Evolutionary conservation across 1,140 invertebrate genomes (phyloP).

Genomic region (Antheraea mylitta): DNA sequence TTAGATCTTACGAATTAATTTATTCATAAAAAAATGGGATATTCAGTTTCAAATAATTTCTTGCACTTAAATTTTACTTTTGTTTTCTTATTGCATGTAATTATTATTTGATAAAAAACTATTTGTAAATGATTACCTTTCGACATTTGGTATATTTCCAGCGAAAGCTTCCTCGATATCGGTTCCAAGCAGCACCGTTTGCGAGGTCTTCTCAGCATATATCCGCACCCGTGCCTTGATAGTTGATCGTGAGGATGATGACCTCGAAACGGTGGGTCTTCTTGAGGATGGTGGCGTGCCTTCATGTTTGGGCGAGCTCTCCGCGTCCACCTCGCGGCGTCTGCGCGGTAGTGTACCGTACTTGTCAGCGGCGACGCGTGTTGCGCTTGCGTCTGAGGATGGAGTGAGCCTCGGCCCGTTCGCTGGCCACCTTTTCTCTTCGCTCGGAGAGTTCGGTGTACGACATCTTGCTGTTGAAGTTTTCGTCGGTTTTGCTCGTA

Average conservation of each 20-base stretch:
- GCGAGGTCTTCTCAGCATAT: constrained; percentile 87
- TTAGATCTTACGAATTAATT: too few species aligned
- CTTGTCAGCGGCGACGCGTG: constrained; percentile 81
- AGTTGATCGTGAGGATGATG: constrained; percentile 77
- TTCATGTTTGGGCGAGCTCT: constrained; percentile 73
- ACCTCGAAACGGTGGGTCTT: constrained; percentile 70
- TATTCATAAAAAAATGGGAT: too few species aligned
- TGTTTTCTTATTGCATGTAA: too few species aligned
- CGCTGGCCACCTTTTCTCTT: constrained; percentile 84
- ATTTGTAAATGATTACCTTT: constrained; percentile 45
- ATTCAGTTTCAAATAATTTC: too few species aligned
- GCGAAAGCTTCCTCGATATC: constrained; percentile 86
- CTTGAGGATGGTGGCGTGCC: constrained; percentile 65
- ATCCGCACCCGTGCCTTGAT: constrained; percentile 82
- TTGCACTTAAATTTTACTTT: too few species aligned
- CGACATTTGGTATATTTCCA: constrained; percentile 79
- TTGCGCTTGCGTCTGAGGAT: constrained; percentile 63
- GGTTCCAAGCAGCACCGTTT: constrained; percentile 84
- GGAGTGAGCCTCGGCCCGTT: constrained; percentile 56
- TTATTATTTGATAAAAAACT: too few species aligned
- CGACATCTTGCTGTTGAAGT: constrained; percentile 79
- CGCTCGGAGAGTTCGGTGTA: constrained; percentile 83
- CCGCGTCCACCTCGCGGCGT: constrained; percentile 79
- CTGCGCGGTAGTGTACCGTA: constrained; percentile 89
- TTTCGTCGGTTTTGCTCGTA: constrained; percentile 78